phyloP scores from a whole-genome alignment of 1,140 invertebrate genomes.

The Drosophila orosa region DNA sequence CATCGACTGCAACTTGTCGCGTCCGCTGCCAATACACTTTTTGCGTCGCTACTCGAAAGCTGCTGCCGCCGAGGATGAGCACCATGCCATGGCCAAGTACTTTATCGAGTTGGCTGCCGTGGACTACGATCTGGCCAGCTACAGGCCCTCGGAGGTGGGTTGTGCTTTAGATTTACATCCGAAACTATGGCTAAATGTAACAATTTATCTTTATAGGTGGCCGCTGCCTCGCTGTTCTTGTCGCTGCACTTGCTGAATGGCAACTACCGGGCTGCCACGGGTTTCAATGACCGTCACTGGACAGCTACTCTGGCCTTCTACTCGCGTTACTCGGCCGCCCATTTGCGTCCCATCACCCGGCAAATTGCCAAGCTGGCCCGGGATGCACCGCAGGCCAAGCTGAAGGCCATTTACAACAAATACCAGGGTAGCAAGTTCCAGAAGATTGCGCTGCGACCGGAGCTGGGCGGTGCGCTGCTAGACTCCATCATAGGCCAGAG shows the following conservation, averaged over 20 bases:
- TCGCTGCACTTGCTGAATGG: conserved; percentile 85
- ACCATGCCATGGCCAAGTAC: conserved; percentile 96
- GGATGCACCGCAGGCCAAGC: conserved; percentile 86
- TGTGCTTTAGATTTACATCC: not conserved
- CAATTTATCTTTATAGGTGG: conserved; percentile 58
- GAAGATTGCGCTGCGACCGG: conserved; percentile 86
- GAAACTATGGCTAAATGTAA: not conserved
- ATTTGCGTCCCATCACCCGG: conserved; percentile 86
- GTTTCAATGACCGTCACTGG: conserved; percentile 85
- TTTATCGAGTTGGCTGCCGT: conserved; percentile 94
- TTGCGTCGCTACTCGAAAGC: conserved; percentile 89
- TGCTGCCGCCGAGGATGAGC: conserved; percentile 87
- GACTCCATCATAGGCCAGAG: conserved; percentile 69
- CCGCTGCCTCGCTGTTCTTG: conserved; percentile 86
- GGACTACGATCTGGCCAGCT: conserved; percentile 92
- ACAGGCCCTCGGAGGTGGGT: conserved; percentile 89
- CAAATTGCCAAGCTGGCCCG: conserved; percentile 86
- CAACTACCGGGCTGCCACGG: conserved; percentile 72
- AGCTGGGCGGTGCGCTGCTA: conserved; percentile 85
- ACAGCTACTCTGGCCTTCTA: conserved; percentile 87
- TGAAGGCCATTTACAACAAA: conserved; percentile 87
- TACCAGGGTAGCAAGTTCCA: conserved; percentile 86
- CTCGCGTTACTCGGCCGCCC: conserved; percentile 86
- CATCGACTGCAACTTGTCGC: conserved; percentile 92
- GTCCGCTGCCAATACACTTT: conserved; percentile 95